Percentiles rank a stretch among this genome's conserved stretches.
These are phyloP conservation scores for Drosophila fungiperda DNA, from an alignment of 2,888 invertebrate species.

Conservation along the genomic window DNA sequence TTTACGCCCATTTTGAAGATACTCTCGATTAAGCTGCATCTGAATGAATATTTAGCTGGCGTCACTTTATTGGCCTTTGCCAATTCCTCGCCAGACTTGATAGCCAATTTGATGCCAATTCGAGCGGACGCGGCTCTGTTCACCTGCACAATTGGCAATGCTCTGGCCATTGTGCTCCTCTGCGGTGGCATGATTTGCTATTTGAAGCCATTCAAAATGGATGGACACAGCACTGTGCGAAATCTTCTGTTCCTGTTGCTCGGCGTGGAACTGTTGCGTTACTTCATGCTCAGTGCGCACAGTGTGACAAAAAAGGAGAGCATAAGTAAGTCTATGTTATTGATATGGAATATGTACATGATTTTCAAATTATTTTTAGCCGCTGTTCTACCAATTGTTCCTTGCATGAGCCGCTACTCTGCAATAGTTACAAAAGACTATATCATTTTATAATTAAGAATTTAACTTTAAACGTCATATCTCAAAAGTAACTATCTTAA, in stretches of 20 bases:
- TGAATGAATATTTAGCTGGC: slow-evolving; percentile 63
- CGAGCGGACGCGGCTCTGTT: slow-evolving; percentile 14
- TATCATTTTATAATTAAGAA: background rate
- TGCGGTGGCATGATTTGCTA: slow-evolving; percentile 58
- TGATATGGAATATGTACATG: background rate
- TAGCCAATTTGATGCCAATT: slow-evolving; percentile 54
- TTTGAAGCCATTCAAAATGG: slow-evolving; percentile 56
- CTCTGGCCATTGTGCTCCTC: slow-evolving; percentile 38
- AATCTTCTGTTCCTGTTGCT: slow-evolving; percentile 56
- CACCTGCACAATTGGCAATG: slow-evolving; percentile 26
- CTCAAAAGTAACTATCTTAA: no score
- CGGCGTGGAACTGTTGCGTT: slow-evolving; percentile 23
- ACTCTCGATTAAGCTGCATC: slow-evolving; percentile 36
- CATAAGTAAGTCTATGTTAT: slow-evolving; percentile 18
- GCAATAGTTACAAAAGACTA: background rate
- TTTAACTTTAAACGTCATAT: background rate
- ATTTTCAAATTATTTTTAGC: background rate
- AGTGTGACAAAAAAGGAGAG: slow-evolving; percentile 12
- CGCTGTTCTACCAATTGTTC: background rate
- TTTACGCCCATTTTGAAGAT: slow-evolving; percentile 58
- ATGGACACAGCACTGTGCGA: slow-evolving; percentile 32
- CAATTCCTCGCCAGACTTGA: slow-evolving; percentile 49
- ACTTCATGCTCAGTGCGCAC: background rate
- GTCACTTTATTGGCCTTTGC: slow-evolving; percentile 47
- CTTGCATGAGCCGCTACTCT: background rate